Evolutionary conservation across 2,113 vertebrate genomes (phyloP), one percentile per base, ranked within the genome.

Genomic region (Panthera tigris): DNA sequence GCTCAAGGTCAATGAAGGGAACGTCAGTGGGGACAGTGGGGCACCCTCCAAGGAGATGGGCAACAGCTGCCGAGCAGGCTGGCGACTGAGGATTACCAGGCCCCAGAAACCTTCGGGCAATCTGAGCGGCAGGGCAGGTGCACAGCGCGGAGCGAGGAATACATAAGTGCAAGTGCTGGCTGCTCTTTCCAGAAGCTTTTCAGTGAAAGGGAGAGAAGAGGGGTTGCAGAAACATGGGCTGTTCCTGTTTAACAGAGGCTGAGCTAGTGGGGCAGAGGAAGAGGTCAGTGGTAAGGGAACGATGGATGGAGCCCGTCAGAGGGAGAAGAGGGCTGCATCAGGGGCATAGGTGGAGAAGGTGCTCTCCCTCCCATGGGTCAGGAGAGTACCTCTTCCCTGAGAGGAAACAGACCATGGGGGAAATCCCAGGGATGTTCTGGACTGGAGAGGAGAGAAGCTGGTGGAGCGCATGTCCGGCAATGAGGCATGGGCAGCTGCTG

Each of bases 31-130:
- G 10, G 73, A 55, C 0, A 0, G 45, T 7, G 33, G 57, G 41
- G 84, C 50, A 1, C 86, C 61, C 89, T 84, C 65, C 66, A 45
- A 33, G 73, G 83, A 95, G 81, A 25, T 0, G 14, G 45, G 61
- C 14, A 12, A 73, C 90, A 97, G 95, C 97, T 97, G 96, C 84
- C 7, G 36, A 55, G 65, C 21, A 55, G 85, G 63, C 91, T 94
- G 96, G 89, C n/a, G 33, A 74, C 81, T 21, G 52, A 74, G 89
- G 96, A 96, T 95, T 73, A 83, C 25, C 48, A 92, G 87, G 79
- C 73, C n/a, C 33, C 23, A 14, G 66, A 84, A 36, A 63, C 41
- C 82, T 39, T 61, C 33, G 31, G 71, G 41, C 50, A 23, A 39
- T 36, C 55, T 10, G 11, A 69, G 83, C 71, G 1, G 55, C 31